Conservation (phyloP, 2,113 vertebrate genomes). For the Hoplias malabaricus region DNA sequence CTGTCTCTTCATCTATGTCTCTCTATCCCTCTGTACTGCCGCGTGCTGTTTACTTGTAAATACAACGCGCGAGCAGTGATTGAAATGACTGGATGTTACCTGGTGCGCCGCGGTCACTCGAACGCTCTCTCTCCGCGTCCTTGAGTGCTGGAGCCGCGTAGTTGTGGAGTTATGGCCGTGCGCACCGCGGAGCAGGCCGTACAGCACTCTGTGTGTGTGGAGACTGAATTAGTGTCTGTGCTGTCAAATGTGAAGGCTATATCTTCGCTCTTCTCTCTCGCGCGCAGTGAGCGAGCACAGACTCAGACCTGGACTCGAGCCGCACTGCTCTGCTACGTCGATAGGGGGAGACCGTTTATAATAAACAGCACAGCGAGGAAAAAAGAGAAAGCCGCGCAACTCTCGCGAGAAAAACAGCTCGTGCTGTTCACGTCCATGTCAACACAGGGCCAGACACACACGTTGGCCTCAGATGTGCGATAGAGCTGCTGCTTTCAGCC, state of each 20-base stretch:
- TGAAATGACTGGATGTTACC: slow-evolving; percentile 46
- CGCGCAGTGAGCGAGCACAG: slow-evolving; percentile 25
- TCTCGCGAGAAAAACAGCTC: slow-evolving; percentile 57
- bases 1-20: too few species aligned
- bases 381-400: neutral
- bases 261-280: slow-evolving; percentile 28
- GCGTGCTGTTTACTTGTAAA: neutral
- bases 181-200: neutral
- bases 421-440: neutral
- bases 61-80: neutral
- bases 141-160: slow-evolving; percentile 38
- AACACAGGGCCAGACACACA: neutral
- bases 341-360: slow-evolving; percentile 51
- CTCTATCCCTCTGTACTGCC: neutral
- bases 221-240: slow-evolving; percentile 25
- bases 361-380: slow-evolving; percentile 44
- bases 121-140: slow-evolving; percentile 43
- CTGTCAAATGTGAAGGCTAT: slow-evolving; percentile 39
- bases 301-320: neutral
- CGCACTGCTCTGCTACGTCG: slow-evolving; percentile 37
- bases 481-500: too few species aligned
- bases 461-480: too few species aligned
- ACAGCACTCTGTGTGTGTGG: neutral
- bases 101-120: slow-evolving; percentile 36
- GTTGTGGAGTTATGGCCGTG: slow-evolving; percentile 29